Evolutionary conservation across 2,888 invertebrate genomes (phyloP).

Genomic region (Aquatica leii): DNA sequence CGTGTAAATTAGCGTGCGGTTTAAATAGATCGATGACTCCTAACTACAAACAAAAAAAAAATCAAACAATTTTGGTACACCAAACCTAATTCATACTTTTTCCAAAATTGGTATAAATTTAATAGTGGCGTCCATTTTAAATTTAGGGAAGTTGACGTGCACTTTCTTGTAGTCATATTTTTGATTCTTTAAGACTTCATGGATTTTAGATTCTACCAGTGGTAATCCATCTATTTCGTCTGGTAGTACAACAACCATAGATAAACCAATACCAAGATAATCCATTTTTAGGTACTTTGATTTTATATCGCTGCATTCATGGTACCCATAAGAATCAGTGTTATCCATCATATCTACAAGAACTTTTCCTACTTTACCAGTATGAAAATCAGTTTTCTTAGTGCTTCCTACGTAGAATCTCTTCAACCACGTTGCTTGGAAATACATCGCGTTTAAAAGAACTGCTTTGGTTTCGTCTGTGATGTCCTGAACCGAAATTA

Average conservation of each 20-base stretch:
- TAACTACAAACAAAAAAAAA: not conserved
- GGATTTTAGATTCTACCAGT: not conserved
- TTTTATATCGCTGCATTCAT: not conserved
- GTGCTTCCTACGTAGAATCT: not conserved
- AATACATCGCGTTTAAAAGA: slow-evolving; percentile 2
- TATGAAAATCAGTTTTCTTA: not conserved
- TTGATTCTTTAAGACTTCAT: not conserved
- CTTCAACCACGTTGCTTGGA: slow-evolving; percentile 7
- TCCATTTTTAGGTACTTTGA: not conserved
- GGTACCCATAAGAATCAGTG: not conserved
- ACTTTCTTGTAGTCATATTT: not conserved
- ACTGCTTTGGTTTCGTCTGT: not conserved
- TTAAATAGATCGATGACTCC: slow-evolving; percentile 5
- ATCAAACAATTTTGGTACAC: not conserved
- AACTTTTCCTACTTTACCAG: no score
- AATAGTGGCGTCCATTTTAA: not conserved
- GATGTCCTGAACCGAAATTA: not conserved
- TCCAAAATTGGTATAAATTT: slow-evolving; percentile 3
- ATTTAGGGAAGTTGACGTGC: not conserved
- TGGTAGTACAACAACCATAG: not conserved
- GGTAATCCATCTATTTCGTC: not conserved
- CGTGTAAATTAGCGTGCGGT: not conserved
- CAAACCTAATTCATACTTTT: not conserved
- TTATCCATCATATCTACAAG: not conserved
- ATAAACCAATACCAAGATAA: not conserved